Percentiles rank a stretch among this genome's conserved stretches.
Evolutionary conservation across 2,113 vertebrate species (phyloP).

Genomic region (Ictidomys tridecemlineatus): DNA sequence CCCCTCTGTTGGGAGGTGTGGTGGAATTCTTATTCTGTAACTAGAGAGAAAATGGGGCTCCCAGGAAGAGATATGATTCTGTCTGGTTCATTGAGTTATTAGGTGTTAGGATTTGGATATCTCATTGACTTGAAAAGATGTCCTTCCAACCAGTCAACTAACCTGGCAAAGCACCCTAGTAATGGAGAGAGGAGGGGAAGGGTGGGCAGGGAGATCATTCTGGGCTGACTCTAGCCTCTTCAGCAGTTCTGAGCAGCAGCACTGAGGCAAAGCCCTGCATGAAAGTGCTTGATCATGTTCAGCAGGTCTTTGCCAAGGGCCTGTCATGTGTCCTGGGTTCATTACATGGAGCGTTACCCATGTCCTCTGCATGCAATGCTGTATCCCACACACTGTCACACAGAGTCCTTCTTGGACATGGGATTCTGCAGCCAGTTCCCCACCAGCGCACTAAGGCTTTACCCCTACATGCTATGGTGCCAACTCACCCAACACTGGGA

Average conservation of each 20-base stretch:
- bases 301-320: accelerated
- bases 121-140: conserved; percentile 22
- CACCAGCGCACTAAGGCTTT: neutral
- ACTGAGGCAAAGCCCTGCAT: neutral
- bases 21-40: neutral
- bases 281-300: neutral
- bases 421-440: neutral
- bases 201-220: no score
- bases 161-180: neutral
- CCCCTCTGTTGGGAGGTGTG: neutral
- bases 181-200: neutral
- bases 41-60: neutral
- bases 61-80: neutral
- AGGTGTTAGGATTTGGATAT: neutral
- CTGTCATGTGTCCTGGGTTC: neutral
- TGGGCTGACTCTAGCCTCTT: neutral
- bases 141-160: neutral
- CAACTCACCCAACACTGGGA: neutral
- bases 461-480: neutral
- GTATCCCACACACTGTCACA: neutral
- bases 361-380: neutral
- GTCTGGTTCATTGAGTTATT: neutral
- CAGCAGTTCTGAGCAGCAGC: neutral
- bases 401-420: accelerated
- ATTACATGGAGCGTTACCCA: accelerated